Conservation (phyloP, 1,140 invertebrate species). For the Drosophila varians region DNA sequence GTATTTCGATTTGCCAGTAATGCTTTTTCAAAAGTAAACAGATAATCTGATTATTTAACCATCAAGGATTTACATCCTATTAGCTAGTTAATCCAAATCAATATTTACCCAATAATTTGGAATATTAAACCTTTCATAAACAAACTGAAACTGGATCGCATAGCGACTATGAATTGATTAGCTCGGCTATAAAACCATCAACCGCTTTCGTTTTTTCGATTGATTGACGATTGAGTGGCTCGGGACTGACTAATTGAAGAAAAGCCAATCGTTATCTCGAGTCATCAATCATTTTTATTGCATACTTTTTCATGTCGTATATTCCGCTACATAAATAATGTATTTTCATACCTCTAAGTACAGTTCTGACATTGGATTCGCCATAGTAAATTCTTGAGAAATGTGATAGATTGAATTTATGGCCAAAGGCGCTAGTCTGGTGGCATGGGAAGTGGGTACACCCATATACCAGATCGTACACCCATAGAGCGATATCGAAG, state of each 20-base stretch:
- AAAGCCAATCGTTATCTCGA: conserved; percentile 53
- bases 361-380: conserved; percentile 29
- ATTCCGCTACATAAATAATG: conserved; percentile 29
- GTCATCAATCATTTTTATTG: conserved; percentile 77
- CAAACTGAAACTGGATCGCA: conserved; percentile 5
- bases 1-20: conserved; percentile 24
- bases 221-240: conserved; percentile 51
- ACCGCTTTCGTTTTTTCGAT: conserved; percentile 42
- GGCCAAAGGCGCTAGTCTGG: conserved; percentile 18
- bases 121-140: not conserved
- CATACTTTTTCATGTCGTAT: conserved; percentile 66
- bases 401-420: conserved; percentile 45
- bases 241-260: conserved; percentile 54
- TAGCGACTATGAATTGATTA: conserved; percentile 20
- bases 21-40: conserved; percentile 14
- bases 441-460: conserved; percentile 35
- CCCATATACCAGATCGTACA: conserved; percentile 6
- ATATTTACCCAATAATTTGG: conserved; percentile 5
- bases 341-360: conserved; percentile 27
- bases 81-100: conserved; percentile 17
- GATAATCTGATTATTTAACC: not conserved
- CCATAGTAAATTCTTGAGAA: conserved; percentile 43
- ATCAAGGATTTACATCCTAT: too few relatives aligned
- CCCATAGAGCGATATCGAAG: conserved; percentile 16
- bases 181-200: conserved; percentile 42